Conservation (phyloP, 2,797 vertebrate genomes). For the Podarcis siculus region DNA sequence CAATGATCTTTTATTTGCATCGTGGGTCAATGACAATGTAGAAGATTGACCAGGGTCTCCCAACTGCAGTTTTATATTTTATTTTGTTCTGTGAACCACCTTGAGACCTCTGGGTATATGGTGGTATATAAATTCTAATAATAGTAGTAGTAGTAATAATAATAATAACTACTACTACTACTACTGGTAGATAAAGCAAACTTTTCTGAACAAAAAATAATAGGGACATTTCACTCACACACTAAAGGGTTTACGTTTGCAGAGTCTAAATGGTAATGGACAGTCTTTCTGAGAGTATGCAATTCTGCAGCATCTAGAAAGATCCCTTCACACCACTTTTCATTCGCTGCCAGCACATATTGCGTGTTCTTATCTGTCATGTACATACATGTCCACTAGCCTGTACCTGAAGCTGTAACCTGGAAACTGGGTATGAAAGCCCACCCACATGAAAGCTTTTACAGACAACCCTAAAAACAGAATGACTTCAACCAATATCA, state of each 20-base stretch:
- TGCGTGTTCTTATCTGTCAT: not conserved
- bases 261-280: not conserved
- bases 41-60: not conserved
- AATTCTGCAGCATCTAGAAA: not conserved
- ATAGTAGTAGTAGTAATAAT: no score
- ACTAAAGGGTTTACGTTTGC: not conserved
- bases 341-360: not conserved
- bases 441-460: not conserved
- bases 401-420: not conserved
- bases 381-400: not conserved
- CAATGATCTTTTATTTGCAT: not conserved
- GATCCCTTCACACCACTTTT: not conserved
- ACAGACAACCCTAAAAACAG: not conserved
- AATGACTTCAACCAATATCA: no score
- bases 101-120: no score
- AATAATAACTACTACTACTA: no score
- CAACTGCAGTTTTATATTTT: not conserved
- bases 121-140: no score
- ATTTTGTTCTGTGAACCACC: no score
- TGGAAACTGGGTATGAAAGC: not conserved
- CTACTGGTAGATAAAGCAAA: not conserved
- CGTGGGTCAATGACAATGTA: not conserved
- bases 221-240: not conserved
- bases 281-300: not conserved
- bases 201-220: not conserved